phyloP scores from a whole-genome alignment of 92 coral and sea anemone species.

The Umimayanthus kanabou region DNA sequence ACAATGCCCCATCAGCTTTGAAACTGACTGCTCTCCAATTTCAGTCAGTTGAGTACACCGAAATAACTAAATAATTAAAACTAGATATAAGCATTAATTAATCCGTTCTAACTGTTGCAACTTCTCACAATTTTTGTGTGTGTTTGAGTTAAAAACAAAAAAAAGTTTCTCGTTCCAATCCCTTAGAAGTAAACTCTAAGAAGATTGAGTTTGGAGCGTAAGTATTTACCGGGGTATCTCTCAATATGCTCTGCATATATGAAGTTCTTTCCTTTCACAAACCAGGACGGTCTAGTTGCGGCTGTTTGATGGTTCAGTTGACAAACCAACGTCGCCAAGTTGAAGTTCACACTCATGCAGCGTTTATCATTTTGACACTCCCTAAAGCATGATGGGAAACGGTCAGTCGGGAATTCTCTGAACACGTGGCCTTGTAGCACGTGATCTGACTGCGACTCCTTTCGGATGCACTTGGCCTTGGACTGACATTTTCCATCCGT shows the following conservation, averaged over 20 bases:
- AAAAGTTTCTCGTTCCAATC: too few relatives aligned
- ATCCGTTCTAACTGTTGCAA: too few relatives aligned
- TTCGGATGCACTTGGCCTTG: not conserved
- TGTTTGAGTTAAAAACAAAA: too few relatives aligned
- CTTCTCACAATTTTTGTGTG: too few relatives aligned
- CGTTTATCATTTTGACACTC: slow-evolving; percentile 33
- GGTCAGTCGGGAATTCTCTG: not conserved
- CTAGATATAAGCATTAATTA: too few relatives aligned
- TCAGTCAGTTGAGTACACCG: too few relatives aligned
- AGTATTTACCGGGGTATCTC: not conserved
- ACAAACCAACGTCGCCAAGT: not conserved
- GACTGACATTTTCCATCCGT: not conserved
- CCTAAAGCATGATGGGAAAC: slow-evolving; percentile 11
- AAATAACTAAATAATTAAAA: too few relatives aligned
- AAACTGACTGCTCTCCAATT: too few relatives aligned
- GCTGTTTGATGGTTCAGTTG: slow-evolving; percentile 28
- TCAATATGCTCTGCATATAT: not conserved
- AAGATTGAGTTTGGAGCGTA: too few relatives aligned
- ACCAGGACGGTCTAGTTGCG: not conserved
- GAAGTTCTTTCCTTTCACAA: not conserved
- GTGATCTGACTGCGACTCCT: not conserved
- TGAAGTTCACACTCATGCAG: slow-evolving; percentile 35
- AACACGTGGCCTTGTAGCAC: slow-evolving; percentile 19
- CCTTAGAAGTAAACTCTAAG: too few relatives aligned
- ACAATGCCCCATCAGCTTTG: too few relatives aligned